Conservation (phyloP, 2,888 invertebrate genomes). For the Prosapia bicincta region DNA sequence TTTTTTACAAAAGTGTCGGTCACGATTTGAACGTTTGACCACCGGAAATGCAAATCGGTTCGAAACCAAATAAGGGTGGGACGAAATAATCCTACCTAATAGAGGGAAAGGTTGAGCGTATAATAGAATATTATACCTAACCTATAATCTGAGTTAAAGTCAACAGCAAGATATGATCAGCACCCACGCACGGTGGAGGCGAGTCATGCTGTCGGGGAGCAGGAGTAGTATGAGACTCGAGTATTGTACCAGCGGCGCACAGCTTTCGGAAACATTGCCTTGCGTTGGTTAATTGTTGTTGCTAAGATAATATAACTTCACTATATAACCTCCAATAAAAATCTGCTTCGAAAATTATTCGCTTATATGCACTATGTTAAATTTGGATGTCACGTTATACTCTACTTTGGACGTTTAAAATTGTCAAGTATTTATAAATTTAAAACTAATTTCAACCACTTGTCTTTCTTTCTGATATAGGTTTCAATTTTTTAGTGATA, state of each 20-base stretch:
- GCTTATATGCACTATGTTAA: too few species aligned
- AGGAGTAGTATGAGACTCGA: not conserved
- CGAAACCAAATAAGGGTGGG: not conserved
- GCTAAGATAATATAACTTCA: too few species aligned
- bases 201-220: not conserved
- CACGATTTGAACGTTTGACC: not conserved
- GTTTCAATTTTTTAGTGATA: too few species aligned
- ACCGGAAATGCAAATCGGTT: constrained; percentile 2
- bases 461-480: too few species aligned
- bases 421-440: too few species aligned
- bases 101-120: not conserved
- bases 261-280: too few species aligned
- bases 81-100: not conserved
- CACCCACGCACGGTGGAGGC: not conserved
- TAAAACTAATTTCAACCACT: too few species aligned
- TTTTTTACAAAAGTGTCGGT: not conserved
- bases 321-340: too few species aligned
- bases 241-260: not conserved
- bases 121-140: not conserved
- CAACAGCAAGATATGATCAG: not conserved
- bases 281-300: too few species aligned
- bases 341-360: too few species aligned
- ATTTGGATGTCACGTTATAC: too few species aligned
- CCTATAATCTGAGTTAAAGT: not conserved
- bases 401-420: too few species aligned